A percentile compares a stretch with the other conserved stretches of the same genome.
phyloP scores from a whole-genome alignment of 2,797 vertebrate species.

The Macrochelys suwanniensis region DNA sequence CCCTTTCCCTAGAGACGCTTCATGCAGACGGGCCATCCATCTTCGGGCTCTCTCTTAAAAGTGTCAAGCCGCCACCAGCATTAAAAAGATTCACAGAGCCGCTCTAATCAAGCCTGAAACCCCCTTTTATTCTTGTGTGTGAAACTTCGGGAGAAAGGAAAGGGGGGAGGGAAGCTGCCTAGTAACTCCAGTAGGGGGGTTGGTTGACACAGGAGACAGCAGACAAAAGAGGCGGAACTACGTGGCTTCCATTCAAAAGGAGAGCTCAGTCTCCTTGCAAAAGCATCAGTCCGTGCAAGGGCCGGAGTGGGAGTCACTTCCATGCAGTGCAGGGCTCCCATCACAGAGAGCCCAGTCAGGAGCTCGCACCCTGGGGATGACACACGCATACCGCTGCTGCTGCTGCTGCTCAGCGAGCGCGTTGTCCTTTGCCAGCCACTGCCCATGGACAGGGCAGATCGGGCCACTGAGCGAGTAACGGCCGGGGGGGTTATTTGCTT shows the following conservation, averaged over 20 bases:
- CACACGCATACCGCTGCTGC: neutral
- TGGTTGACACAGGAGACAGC: slow-evolving; percentile 48
- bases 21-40: neutral
- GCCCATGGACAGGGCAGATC: neutral
- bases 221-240: slow-evolving; percentile 73
- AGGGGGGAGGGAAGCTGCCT: slow-evolving; percentile 31
- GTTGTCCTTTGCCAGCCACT: neutral
- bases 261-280: slow-evolving; percentile 7
- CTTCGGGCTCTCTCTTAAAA: neutral
- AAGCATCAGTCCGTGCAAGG: neutral
- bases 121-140: slow-evolving; percentile 21
- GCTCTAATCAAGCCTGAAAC: neutral
- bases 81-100: neutral
- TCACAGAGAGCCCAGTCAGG: neutral
- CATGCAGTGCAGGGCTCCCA: neutral
- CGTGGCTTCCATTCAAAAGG: slow-evolving; percentile 24
- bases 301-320: no score
- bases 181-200: slow-evolving; percentile 35
- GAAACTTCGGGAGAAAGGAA: slow-evolving; percentile 33
- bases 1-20: neutral
- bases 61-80: neutral
- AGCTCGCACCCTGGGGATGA: neutral
- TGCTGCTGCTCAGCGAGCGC: neutral
- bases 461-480: neutral
- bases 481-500: neutral